Conservation (phyloP, 2,113 vertebrate species). For the Engraulis encrasicolus region DNA sequence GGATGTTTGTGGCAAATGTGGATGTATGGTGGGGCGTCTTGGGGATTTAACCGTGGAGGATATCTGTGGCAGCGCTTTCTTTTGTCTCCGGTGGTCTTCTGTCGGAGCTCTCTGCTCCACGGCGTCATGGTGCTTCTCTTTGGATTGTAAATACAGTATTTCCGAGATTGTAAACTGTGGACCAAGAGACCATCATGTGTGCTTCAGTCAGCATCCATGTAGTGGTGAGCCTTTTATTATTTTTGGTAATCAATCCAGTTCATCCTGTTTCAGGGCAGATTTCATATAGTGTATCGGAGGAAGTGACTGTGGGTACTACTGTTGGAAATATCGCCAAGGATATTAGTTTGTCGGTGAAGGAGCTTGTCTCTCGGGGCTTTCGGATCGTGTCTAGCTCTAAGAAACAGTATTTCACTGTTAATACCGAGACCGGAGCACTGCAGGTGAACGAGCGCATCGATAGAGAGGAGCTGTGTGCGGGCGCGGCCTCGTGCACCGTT, state of each 20-base stretch:
- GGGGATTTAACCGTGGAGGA: conserved; percentile 2
- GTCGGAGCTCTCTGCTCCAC: neutral
- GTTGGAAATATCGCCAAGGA: conserved; percentile 74
- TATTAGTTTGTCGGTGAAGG: conserved; percentile 59
- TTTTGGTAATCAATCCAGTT: conserved; percentile 39
- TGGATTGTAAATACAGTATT: neutral
- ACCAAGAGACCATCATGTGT: conserved; percentile 27
- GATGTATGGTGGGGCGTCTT: neutral
- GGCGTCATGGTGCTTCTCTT: neutral
- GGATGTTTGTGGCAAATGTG: neutral
- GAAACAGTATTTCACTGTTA: conserved; percentile 65
- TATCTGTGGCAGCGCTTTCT: conserved; percentile 10
- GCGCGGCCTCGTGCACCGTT: conserved; percentile 54
- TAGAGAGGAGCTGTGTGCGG: conserved; percentile 66
- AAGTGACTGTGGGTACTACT: conserved; percentile 70
- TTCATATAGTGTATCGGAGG: conserved; percentile 67
- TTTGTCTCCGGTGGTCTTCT: conserved; percentile 28
- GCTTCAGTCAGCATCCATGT: neutral
- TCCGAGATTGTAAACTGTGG: neutral
- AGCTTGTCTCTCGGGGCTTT: conserved; percentile 62
- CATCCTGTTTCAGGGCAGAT: conserved; percentile 59
- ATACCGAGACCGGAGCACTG: conserved; percentile 62
- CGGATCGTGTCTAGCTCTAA: conserved; percentile 61
- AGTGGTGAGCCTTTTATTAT: conserved; percentile 23
- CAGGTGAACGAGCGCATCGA: conserved; percentile 65